Base-by-base conservation (phyloP, 2,797 vertebrate species). In the Cirrhinus molitorella region DNA sequence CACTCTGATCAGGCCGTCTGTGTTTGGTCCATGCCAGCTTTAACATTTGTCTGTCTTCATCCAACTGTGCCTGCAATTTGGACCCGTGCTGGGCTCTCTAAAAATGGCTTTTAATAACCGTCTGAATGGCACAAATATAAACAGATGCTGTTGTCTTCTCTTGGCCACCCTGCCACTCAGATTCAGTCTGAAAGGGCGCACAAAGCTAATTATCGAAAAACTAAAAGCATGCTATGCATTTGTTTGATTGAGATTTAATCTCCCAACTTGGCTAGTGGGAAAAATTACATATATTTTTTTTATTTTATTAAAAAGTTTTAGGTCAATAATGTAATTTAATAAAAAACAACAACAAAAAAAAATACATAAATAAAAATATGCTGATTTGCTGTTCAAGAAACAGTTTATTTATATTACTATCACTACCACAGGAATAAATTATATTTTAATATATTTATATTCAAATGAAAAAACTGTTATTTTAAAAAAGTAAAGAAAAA, bases 71-170 rank as follows among this genome's bases (percentile, higher is more conserved):
- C 53, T 75, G 72, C 45, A 85, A 85, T 80, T 87, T 81, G 79
- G 66, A 65, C 49, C 72, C 81, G 19, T 37, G 74, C 85, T 86
- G 81, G 65, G 87, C 81, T 81, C 83, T 83, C 82, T 86, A 79
- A 85, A 87, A 86, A 83, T 34, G 34, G 53, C 82, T 87, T 88
- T 85, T 87, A 87, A 87, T 83, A 89, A 81, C 67, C 34, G 25
- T 79, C 67, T 86, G 87, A 88, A 86, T 75, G 77, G 76, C 79
- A 82, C 67, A 66, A 65, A 82, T 51, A 86, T 71, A 85, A 86
- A 86, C 83, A 88, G 83, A 85, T 83, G 83, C 83, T 83, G 84
- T 72, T 71, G 81, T 77, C 75, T 59, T 86, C 81, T 79, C 59
- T 40, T 37, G 55, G 76, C 76, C 45, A 82, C 70, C 65, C 76